Percentiles rank a stretch among this genome's conserved stretches.
Evolutionary conservation across 2,797 vertebrate species (phyloP).

Genomic region (Phoebastria nigripes): DNA sequence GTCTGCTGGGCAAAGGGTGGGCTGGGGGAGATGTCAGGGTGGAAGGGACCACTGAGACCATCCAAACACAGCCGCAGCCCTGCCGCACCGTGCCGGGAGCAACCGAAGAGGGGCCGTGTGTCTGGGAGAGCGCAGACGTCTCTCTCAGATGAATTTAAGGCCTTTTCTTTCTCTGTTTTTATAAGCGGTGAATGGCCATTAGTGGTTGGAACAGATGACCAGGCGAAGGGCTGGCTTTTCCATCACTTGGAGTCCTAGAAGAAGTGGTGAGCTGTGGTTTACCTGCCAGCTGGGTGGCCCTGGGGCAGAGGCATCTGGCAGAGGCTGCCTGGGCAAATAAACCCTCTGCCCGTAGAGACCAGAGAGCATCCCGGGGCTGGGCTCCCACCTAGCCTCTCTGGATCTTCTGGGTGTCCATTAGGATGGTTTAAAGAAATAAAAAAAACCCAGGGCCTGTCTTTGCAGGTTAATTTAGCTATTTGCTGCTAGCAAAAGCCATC

Average conservation of each 20-base stretch:
- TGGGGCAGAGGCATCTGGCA: not conserved
- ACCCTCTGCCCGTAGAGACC: not conserved
- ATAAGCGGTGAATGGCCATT: not conserved
- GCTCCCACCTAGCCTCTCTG: not conserved
- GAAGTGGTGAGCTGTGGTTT: not conserved
- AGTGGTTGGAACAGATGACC: not conserved
- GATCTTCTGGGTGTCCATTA: not conserved
- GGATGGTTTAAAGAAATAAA: not conserved
- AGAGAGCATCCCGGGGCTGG: not conserved
- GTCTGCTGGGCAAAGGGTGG: not conserved
- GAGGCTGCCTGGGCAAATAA: not conserved
- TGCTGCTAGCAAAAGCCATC: not conserved
- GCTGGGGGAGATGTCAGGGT: not conserved
- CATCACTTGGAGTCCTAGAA: not conserved
- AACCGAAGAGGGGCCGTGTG: fast-evolving
- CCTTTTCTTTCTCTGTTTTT: not conserved
- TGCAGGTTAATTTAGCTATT: not conserved
- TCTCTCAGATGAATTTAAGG: not conserved
- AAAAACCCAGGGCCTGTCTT: not conserved
- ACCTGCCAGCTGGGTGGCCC: not conserved
- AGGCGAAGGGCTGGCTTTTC: not conserved
- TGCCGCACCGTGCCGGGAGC: fast-evolving
- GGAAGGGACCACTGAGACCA: not conserved
- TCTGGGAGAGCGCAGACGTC: not conserved
- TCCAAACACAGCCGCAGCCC: not conserved